phyloP scores from a whole-genome alignment of 2,113 vertebrate genomes.

The Oenanthe melanoleuca region DNA sequence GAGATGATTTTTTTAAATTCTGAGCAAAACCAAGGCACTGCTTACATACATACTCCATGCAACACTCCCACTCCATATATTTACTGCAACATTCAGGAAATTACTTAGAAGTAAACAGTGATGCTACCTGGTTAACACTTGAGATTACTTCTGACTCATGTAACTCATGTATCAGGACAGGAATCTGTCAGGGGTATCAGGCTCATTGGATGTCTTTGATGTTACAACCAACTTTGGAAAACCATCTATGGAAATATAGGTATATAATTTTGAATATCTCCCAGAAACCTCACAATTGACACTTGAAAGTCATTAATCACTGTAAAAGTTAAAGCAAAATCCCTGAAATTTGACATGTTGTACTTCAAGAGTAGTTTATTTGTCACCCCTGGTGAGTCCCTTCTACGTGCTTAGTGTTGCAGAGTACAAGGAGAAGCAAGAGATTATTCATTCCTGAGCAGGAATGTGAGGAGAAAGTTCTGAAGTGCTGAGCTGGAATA shows the following conservation, averaged over 20 bases:
- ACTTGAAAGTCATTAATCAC: not conserved
- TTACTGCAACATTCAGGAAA: not conserved
- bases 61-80: not conserved
- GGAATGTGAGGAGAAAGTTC: not conserved
- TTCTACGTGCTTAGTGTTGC: not conserved
- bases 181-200: not conserved
- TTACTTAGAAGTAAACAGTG: not conserved
- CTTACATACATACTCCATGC: accelerated
- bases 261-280: not conserved
- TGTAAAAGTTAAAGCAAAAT: not conserved
- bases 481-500: not conserved
- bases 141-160: not conserved
- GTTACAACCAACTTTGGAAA: not conserved
- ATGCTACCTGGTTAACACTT: not conserved
- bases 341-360: not conserved
- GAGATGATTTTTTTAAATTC: not conserved
- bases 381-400: not conserved
- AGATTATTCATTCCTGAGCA: not conserved
- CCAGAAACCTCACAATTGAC: not conserved
- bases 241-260: not conserved
- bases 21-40: not conserved
- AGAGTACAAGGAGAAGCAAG: not conserved
- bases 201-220: not conserved
- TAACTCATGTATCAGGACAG: not conserved
- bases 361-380: not conserved